Evolutionary conservation across 2,797 vertebrate species (phyloP).

Genomic region (Stomatorhinus walkeri): DNA sequence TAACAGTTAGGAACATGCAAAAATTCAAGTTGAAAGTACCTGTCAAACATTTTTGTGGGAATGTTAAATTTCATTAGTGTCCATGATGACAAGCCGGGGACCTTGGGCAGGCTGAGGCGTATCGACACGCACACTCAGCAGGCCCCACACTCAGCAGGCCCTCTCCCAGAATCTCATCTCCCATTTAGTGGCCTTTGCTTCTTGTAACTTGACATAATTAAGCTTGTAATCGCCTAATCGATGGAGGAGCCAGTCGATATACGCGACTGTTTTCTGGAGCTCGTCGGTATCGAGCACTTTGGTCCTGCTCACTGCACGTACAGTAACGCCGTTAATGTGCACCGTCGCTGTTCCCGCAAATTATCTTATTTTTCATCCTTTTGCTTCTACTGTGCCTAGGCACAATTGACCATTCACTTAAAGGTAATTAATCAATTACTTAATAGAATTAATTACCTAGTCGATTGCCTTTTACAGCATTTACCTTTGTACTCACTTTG

Average conservation of each 20-base stretch:
- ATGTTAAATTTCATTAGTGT: background rate
- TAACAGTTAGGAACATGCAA: background rate
- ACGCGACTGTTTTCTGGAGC: background rate
- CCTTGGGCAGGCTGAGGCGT: background rate
- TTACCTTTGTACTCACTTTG: background rate
- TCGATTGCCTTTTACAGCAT: background rate
- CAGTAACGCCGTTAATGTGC: background rate
- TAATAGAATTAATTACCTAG: slow-evolving; percentile 11
- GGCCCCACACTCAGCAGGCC: background rate
- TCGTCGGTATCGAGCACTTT: background rate
- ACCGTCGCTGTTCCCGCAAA: background rate
- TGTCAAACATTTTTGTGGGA: background rate
- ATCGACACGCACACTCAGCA: slow-evolving; percentile 6
- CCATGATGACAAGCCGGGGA: background rate
- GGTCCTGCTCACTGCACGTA: background rate
- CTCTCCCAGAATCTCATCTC: background rate
- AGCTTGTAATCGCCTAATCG: slow-evolving; percentile 15
- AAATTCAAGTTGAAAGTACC: background rate
- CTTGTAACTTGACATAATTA: slow-evolving; percentile 21
- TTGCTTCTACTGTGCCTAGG: background rate
- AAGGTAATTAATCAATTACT: slow-evolving; percentile 14
- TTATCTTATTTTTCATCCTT: slow-evolving; percentile 10
- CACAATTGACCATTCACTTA: slow-evolving; percentile 15
- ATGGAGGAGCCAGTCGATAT: slow-evolving; percentile 10
- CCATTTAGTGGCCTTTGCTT: background rate